Conservation (phyloP, 1,140 invertebrate genomes). For the Dreissena polymorpha region DNA sequence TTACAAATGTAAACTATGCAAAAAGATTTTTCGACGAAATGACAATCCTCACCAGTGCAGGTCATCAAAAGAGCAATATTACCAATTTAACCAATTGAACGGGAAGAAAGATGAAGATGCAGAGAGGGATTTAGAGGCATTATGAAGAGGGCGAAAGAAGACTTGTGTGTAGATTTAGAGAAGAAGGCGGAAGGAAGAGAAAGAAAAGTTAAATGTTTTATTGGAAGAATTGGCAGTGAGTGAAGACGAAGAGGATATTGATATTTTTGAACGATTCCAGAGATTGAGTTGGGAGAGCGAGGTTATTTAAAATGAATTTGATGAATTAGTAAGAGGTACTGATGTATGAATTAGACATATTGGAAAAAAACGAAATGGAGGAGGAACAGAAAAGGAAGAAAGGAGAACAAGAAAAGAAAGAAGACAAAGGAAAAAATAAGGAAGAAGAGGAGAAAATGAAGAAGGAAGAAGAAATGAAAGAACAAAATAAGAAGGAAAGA, state of each 20-base stretch:
- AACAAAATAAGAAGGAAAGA: no score
- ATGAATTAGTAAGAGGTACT: no score
- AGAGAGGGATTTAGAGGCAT: slow-evolving; percentile 20
- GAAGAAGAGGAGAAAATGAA: no score
- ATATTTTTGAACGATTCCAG: neutral
- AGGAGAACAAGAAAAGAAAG: no score
- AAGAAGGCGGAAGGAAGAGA: neutral
- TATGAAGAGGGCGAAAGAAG: neutral
- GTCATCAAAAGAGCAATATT: neutral
- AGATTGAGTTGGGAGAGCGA: no score
- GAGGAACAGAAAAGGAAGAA: no score
- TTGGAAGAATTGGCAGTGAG: neutral
- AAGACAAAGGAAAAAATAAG: no score
- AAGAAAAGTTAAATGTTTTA: neutral
- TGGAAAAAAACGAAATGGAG: no score
- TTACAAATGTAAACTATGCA: slow-evolving; percentile 7
- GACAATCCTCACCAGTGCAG: slow-evolving; percentile 24
- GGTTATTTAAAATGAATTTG: no score
- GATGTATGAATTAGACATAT: no score
- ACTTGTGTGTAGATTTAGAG: slow-evolving; percentile 5
- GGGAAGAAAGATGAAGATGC: neutral
- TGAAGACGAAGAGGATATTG: neutral
- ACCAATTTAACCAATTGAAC: slow-evolving; percentile 10
- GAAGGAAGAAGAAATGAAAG: no score
- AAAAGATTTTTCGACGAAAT: slow-evolving; percentile 13